Base-by-base conservation (phyloP, 1,140 invertebrate species). In the Neuroterus valhalla region DNA sequence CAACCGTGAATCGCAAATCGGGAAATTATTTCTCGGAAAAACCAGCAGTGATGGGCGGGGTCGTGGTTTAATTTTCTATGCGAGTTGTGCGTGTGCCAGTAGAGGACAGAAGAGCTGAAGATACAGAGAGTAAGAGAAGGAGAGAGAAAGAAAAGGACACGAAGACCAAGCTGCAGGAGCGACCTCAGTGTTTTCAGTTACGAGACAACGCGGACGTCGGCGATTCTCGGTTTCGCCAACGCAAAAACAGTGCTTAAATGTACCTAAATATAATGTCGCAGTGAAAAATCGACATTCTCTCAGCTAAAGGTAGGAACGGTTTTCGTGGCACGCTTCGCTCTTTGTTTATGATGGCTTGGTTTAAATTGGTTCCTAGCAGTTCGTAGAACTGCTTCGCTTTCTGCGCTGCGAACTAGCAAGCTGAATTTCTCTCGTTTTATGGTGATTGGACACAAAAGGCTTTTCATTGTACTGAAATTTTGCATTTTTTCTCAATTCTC, bases 251-350 rank as follows among this genome's bases (percentile, higher is more conserved):
- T 62, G 55, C 31, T 62, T 62, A 38, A 38, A 38, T 62, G 3
- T 26, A 23, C 11, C 11, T 55, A 12, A 55, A 55, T 14, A 62
- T 26, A 4, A 62, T 62, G 55, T 62, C 55, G 2, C 23, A 38
- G 55, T 62, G 55, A 62, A 31, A 62, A 62, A n/a, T 62, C 55
- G 55, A 62, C 55, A 62, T 31, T 62, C 55, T 23, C 55, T 62
- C 3, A 62, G n/a, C 23, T 62, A n/a, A 62, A 62, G 55, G 55
- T 62, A 62, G n/a, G 55, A 62, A 38, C 26, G 3, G 23, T 38
- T 23, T 15, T 38, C 21, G 4, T 14, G 21, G 2, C 26, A 55
- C 12, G 15, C 26, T 2, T 62, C 15, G 15, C 23, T n/a, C 5
- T 38, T n/a, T 62, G 14, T 15, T 62, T 31, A 4, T 15, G 26